A percentile compares a stretch with the other conserved stretches of the same genome.
These are phyloP conservation scores for Mechanitis mazaeus DNA, from an alignment of 2,888 invertebrate genomes.

Conservation along the genomic window DNA sequence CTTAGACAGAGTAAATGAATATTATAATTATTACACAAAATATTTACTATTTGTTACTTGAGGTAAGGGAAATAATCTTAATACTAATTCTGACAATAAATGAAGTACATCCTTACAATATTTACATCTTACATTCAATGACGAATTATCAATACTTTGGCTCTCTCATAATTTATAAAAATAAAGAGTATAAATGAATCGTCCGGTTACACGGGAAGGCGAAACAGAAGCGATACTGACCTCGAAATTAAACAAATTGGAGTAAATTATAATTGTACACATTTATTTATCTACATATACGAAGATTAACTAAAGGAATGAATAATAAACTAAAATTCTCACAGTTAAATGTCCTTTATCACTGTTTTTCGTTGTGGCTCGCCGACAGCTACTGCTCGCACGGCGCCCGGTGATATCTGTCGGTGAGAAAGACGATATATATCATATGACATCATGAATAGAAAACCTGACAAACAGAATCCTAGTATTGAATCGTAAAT, in stretches of 20 bases:
- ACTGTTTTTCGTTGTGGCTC: conserved; percentile 67
- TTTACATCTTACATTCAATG: conserved; percentile 56
- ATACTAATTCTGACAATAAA: conserved; percentile 57
- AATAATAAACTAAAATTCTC: conserved; percentile 52
- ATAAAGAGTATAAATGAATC: conserved; percentile 64
- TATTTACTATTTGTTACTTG: conserved; percentile 40
- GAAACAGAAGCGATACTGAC: conserved; percentile 49
- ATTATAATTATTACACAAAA: conserved; percentile 31
- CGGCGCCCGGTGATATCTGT: conserved; percentile 72
- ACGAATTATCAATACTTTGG: conserved; percentile 62
- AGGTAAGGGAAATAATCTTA: conserved; percentile 63
- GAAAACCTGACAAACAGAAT: conserved; percentile 3
- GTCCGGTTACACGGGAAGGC: conserved; percentile 41
- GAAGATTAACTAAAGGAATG: conserved; percentile 53
- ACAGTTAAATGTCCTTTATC: conserved; percentile 58
- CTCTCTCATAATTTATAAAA: conserved; percentile 52
- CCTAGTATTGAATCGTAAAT: conserved; percentile 11
- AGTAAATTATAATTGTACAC: conserved; percentile 52
- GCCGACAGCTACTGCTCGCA: conserved; percentile 66
- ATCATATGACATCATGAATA: conserved; percentile 1
- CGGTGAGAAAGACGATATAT: conserved; percentile 25
- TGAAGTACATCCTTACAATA: conserved; percentile 43
- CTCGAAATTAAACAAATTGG: conserved; percentile 31
- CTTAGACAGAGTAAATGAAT: conserved; percentile 34
- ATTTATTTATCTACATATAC: conserved; percentile 53